Percentiles rank a stretch among this genome's conserved stretches.
phyloP scores from a whole-genome alignment of 2,888 invertebrate genomes.

The Spodoptera littoralis region DNA sequence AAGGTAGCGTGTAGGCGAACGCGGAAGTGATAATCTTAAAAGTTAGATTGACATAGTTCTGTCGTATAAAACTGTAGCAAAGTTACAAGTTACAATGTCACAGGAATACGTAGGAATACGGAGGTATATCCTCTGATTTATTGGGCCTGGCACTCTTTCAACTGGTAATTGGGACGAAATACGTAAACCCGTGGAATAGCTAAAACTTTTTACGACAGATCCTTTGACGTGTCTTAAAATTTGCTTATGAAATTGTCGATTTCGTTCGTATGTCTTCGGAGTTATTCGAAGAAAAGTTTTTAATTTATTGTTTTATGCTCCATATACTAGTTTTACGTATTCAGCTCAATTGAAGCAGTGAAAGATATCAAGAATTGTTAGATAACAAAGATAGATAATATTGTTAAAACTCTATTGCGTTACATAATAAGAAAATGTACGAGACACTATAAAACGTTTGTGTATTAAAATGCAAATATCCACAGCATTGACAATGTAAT shows the following conservation, averaged over 20 bases:
- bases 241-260: conserved; percentile 39
- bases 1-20: conserved; percentile 74
- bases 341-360: too few species aligned
- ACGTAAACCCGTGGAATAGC: conserved; percentile 70
- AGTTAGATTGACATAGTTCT: conserved; percentile 87
- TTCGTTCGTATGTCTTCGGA: conserved; percentile 36
- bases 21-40: conserved; percentile 86
- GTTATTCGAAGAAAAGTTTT: conserved; percentile 5
- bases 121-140: conserved; percentile 76
- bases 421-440: not conserved
- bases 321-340: not conserved
- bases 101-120: conserved; percentile 71
- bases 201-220: conserved; percentile 66
- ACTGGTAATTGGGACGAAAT: conserved; percentile 80
- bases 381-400: not conserved
- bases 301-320: conserved; percentile 35
- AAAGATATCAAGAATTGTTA: too few species aligned
- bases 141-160: conserved; percentile 80
- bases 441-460: conserved; percentile 3
- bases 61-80: conserved; percentile 79
- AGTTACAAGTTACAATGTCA: conserved; percentile 84
- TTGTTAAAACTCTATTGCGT: not conserved
- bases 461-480: conserved; percentile 38
- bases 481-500: conserved; percentile 17
- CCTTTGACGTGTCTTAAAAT: conserved; percentile 58